Evolutionary conservation across 2,113 vertebrate species (phyloP).

Genomic region (Pseudolaguvia tuberculata): DNA sequence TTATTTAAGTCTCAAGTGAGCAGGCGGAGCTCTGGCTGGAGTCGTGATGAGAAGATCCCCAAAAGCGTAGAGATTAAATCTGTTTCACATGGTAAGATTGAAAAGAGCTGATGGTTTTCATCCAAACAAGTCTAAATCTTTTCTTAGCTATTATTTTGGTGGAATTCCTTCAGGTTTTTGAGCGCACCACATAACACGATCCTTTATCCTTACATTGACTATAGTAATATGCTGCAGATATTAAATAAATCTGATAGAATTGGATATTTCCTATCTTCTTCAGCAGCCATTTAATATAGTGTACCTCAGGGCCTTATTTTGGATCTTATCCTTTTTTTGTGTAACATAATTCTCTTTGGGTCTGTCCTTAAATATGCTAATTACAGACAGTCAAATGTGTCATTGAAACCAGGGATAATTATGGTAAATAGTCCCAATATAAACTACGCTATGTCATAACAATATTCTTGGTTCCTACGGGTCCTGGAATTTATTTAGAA

Average conservation of each 20-base stretch:
- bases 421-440: not conserved
- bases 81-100: slow-evolving; percentile 83
- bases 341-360: not conserved
- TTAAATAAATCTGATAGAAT: not conserved
- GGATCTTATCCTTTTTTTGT: not conserved
- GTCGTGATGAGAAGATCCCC: slow-evolving; percentile 90
- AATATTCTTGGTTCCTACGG: not conserved
- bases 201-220: not conserved
- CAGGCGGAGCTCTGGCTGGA: slow-evolving; percentile 85
- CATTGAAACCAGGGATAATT: not conserved
- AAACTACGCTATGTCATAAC: not conserved
- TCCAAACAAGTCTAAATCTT: not conserved
- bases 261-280: not conserved
- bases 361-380: not conserved
- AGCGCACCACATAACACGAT: not conserved
- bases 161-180: not conserved
- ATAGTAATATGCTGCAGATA: not conserved
- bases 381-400: not conserved
- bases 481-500: not conserved
- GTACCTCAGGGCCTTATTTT: not conserved
- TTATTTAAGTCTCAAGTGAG: slow-evolving; percentile 97
- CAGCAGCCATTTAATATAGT: not conserved
- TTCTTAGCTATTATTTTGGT: not conserved
- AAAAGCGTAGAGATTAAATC: slow-evolving; percentile 94
- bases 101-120: not conserved